These are phyloP conservation scores for Formica aserva DNA, from an alignment of 2,888 invertebrate species.

Conservation along the genomic window DNA sequence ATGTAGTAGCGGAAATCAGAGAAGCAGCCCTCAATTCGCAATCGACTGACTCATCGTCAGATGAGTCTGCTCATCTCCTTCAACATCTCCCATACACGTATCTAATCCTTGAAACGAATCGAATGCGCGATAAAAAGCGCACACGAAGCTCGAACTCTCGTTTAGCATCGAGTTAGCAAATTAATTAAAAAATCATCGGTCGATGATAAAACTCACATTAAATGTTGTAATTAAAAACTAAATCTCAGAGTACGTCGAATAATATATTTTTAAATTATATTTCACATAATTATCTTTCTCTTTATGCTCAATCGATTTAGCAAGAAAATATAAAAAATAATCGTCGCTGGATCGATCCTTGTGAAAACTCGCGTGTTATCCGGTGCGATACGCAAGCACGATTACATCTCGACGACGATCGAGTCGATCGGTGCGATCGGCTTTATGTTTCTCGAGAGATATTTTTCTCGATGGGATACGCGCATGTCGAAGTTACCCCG, in stretches of 20 bases:
- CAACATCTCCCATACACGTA: constrained; percentile 22
- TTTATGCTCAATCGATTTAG: not conserved
- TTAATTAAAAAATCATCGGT: not conserved
- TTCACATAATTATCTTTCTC: not conserved
- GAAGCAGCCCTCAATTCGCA: constrained; percentile 41
- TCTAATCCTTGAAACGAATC: constrained; percentile 35
- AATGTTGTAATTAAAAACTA: not conserved
- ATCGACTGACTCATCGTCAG: constrained; percentile 11
- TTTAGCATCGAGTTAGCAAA: constrained; percentile 1
- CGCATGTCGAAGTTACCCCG: constrained; percentile 51
- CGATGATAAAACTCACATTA: not conserved
- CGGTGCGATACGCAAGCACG: constrained; percentile 5
- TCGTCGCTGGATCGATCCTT: not conserved
- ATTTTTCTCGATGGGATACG: constrained; percentile 39
- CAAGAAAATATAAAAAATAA: not conserved
- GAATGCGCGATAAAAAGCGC: constrained; percentile 9
- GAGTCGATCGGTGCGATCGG: constrained; percentile 37
- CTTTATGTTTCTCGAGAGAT: constrained; percentile 26
- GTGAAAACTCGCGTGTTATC: not conserved
- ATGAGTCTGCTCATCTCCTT: constrained; percentile 30
- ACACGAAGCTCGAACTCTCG: not conserved
- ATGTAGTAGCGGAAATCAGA: constrained; percentile 34
- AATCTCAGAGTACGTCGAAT: not conserved
- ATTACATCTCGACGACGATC: constrained; percentile 12
- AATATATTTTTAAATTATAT: not conserved